Percentiles rank a stretch among this genome's conserved stretches.
Evolutionary conservation across 2,888 invertebrate species (phyloP).

Genomic region (Quadriops clusia): DNA sequence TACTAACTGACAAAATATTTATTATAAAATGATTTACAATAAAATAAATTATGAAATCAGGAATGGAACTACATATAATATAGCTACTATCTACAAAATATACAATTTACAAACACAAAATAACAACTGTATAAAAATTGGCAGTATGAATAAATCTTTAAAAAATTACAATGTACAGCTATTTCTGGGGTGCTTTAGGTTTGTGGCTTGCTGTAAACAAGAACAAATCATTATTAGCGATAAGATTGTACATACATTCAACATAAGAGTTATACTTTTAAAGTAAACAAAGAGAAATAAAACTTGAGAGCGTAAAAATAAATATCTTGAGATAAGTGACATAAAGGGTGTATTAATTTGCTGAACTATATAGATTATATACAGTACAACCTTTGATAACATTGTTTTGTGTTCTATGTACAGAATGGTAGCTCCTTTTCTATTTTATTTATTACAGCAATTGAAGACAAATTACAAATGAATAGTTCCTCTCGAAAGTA

Average conservation of each 20-base stretch:
- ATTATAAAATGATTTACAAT: conserved; percentile 14
- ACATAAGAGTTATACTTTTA: too few relatives aligned
- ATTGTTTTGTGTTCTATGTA: too few relatives aligned
- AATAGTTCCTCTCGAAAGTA: too few relatives aligned
- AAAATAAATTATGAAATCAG: conserved; percentile 15
- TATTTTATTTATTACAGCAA: too few relatives aligned
- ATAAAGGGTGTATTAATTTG: too few relatives aligned
- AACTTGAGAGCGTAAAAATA: background rate
- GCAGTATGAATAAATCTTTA: conserved; percentile 19
- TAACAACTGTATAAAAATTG: conserved; percentile 20
- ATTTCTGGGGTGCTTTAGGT: conserved; percentile 20
- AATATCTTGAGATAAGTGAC: background rate
- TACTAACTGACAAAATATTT: too few relatives aligned
- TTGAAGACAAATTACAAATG: too few relatives aligned
- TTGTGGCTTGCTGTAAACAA: conserved; percentile 20
- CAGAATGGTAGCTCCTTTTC: too few relatives aligned
- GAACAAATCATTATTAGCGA: conserved; percentile 8
- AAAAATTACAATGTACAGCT: conserved; percentile 14
- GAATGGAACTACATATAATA: conserved; percentile 14
- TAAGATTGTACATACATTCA: too few relatives aligned
- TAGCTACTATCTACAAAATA: conserved; percentile 14
- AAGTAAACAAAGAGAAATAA: too few relatives aligned
- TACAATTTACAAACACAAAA: conserved; percentile 17
- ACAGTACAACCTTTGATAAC: too few relatives aligned
- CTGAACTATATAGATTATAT: too few relatives aligned